Evolutionary conservation across 1,140 invertebrate genomes (phyloP).

Genomic region (Centruroides sculpturatus): DNA sequence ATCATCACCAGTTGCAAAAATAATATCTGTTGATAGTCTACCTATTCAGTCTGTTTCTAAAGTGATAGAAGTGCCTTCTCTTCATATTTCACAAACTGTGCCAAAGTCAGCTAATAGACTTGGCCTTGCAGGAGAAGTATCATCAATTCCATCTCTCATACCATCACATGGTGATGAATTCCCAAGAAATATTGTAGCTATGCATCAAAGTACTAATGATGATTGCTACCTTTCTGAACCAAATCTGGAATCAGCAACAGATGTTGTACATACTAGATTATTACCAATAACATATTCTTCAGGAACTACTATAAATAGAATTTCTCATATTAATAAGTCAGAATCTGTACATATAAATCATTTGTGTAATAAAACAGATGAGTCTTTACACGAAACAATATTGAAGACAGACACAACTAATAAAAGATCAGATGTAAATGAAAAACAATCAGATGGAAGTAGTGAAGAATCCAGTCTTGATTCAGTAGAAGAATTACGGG

Average conservation of each 20-base stretch:
- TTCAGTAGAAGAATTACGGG: slow-evolving; percentile 1
- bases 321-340: too few relatives aligned
- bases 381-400: background rate
- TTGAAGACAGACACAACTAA: background rate
- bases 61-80: slow-evolving; percentile 16
- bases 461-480: slow-evolving; percentile 14
- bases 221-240: too few relatives aligned
- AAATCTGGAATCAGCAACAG: too few relatives aligned
- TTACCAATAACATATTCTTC: too few relatives aligned
- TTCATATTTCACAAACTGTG: slow-evolving; percentile 9
- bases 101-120: slow-evolving; percentile 11
- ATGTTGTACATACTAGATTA: too few relatives aligned
- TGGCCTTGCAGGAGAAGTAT: slow-evolving; percentile 5
- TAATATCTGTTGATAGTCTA: slow-evolving; percentile 14
- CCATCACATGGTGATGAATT: slow-evolving; percentile 6
- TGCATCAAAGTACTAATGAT: background rate
- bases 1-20: slow-evolving; percentile 11
- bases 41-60: slow-evolving; percentile 6
- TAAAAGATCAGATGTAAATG: background rate
- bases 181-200: background rate
- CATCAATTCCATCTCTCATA: slow-evolving; percentile 5
- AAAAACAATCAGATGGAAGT: background rate
- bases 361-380: background rate
- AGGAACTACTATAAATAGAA: too few relatives aligned
- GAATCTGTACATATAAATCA: too few relatives aligned